A percentile compares a stretch with the other conserved stretches of the same genome.
phyloP scores from a whole-genome alignment of 2,797 vertebrate genomes.

The Ciconia nigra region DNA sequence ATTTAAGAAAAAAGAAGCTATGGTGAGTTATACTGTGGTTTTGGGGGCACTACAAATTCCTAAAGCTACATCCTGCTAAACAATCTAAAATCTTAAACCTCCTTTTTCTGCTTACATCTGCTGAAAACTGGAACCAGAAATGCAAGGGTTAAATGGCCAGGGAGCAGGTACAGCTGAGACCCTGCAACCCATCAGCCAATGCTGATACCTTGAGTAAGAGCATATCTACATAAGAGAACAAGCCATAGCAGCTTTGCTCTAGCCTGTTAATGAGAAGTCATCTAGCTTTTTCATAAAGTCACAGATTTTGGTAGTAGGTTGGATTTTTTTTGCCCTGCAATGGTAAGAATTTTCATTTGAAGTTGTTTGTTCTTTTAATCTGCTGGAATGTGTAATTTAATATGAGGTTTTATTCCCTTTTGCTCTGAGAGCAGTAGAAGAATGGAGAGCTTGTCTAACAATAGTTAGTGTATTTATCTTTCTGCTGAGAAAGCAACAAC shows the following conservation, averaged over 20 bases:
- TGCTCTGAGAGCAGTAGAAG: background rate
- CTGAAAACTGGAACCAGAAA: background rate
- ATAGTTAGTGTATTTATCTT: background rate
- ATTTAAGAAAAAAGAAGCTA: background rate
- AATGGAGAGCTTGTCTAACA: background rate
- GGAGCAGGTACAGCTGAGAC: background rate
- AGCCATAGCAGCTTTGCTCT: background rate
- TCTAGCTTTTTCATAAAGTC: accelerated
- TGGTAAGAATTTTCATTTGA: background rate
- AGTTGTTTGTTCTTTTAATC: background rate
- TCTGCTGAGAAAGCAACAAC: background rate
- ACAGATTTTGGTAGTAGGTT: accelerated
- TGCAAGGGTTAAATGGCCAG: background rate
- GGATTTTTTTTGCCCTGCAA: background rate
- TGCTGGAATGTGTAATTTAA: background rate
- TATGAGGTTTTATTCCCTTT: background rate
- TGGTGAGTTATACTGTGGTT: background rate
- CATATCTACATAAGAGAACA: background rate
- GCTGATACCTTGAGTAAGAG: background rate
- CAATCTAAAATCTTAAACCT: background rate
- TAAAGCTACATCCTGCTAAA: background rate
- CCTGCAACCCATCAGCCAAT: background rate
- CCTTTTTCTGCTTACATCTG: background rate
- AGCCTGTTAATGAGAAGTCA: accelerated
- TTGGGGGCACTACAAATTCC: background rate